Percentiles rank a stretch among this genome's conserved stretches.
phyloP scores from a whole-genome alignment of 2,113 vertebrate species.

The Erythrolamprus reginae region DNA sequence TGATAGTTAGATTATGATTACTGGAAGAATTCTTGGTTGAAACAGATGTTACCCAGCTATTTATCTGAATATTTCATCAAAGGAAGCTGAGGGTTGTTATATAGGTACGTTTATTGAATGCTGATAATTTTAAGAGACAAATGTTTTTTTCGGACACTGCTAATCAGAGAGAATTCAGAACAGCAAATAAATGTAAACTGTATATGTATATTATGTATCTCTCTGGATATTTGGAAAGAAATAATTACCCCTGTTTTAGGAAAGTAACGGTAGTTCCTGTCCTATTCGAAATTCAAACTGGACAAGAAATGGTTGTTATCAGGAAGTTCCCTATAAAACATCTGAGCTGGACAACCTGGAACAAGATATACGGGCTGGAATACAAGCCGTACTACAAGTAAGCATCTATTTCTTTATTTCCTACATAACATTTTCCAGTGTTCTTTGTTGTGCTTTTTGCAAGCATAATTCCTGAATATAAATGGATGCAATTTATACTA shows the following conservation, averaged over 20 bases:
- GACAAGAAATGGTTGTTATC: slow-evolving; percentile 72
- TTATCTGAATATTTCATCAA: not conserved
- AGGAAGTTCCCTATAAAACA: slow-evolving; percentile 71
- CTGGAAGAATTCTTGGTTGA: not conserved
- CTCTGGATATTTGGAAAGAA: not conserved
- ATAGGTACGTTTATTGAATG: not conserved
- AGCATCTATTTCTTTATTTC: slow-evolving; percentile 12
- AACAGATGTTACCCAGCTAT: not conserved
- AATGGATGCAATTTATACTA: not conserved
- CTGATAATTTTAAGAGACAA: not conserved
- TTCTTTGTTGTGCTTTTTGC: not conserved
- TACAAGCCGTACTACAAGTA: slow-evolving; percentile 93
- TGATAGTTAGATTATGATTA: not conserved
- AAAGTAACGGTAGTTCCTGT: slow-evolving; percentile 66
- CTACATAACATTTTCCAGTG: not conserved
- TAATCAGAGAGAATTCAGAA: not conserved
- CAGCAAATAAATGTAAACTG: not conserved
- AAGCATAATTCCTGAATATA: not conserved
- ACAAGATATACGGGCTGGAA: slow-evolving; percentile 84
- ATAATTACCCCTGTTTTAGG: slow-evolving; percentile 63
- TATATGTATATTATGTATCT: not conserved
- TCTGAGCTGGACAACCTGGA: slow-evolving; percentile 78
- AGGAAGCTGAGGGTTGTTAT: not conserved
- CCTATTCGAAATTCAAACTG: slow-evolving; percentile 72
- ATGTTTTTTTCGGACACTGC: not conserved